phyloP scores from a whole-genome alignment of 2,888 invertebrate genomes.

The Heliconius aoede region DNA sequence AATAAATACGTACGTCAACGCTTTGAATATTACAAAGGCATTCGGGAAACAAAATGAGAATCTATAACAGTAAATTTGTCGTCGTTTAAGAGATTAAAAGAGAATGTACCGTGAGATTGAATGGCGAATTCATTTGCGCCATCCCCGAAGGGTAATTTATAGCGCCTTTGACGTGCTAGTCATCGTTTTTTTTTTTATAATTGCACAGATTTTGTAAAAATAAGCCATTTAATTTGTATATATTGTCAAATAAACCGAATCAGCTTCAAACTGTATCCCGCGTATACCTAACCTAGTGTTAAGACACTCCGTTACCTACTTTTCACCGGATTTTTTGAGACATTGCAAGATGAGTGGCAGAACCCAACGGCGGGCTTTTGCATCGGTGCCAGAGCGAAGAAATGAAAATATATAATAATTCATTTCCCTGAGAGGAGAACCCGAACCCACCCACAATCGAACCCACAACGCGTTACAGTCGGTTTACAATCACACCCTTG shows the following conservation, averaged over 20 bases:
- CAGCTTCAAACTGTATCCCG: too few species aligned
- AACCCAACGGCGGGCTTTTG: too few species aligned
- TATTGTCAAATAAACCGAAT: neutral
- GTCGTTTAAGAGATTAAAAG: slow-evolving; percentile 79
- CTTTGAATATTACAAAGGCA: slow-evolving; percentile 60
- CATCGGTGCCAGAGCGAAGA: too few species aligned
- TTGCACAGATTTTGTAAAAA: slow-evolving; percentile 31
- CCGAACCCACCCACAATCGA: too few species aligned
- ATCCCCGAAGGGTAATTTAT: slow-evolving; percentile 67
- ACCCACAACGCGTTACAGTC: too few species aligned
- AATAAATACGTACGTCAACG: slow-evolving; percentile 66
- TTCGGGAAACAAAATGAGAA: slow-evolving; percentile 69
- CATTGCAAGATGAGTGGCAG: too few species aligned
- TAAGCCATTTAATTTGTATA: neutral
- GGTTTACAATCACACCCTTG: too few species aligned
- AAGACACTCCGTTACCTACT: too few species aligned
- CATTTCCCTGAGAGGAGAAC: too few species aligned
- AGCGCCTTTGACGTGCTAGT: slow-evolving; percentile 62
- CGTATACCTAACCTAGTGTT: too few species aligned
- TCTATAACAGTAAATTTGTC: slow-evolving; percentile 78
- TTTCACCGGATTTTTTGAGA: too few species aligned
- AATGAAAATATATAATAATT: too few species aligned
- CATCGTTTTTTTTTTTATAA: slow-evolving; percentile 57
- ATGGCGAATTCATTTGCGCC: slow-evolving; percentile 74
- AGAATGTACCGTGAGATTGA: slow-evolving; percentile 80